Conservation (phyloP, 2,113 vertebrate species). For the Thinocorus orbignyianus region DNA sequence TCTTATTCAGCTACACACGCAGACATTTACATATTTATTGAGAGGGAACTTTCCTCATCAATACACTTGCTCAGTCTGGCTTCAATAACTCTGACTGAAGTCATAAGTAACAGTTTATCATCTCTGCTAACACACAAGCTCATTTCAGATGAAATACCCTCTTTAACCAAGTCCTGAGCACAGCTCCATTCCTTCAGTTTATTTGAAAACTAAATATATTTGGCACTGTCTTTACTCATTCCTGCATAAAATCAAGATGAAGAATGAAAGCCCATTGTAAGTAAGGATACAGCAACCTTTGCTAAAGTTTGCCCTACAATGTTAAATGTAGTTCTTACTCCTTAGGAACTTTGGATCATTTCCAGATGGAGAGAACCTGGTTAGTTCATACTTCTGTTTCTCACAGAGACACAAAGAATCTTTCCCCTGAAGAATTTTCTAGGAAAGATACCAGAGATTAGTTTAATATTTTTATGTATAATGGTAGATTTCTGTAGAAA, state of each 20-base stretch:
- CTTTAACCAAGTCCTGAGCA: background rate
- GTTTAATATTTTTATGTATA: background rate
- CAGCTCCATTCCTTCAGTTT: background rate
- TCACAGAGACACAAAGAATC: background rate
- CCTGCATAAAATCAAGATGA: background rate
- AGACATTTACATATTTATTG: background rate
- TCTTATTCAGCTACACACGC: background rate
- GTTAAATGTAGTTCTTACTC: background rate
- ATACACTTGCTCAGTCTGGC: background rate
- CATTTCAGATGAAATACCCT: background rate
- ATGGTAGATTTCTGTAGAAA: background rate
- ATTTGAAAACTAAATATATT: background rate
- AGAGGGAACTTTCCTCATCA: background rate
- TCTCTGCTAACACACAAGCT: background rate
- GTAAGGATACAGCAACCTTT: background rate
- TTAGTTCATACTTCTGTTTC: background rate
- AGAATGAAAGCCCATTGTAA: background rate
- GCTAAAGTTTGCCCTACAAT: background rate
- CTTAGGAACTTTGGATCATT: background rate
- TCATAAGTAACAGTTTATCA: background rate
- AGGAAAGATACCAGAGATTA: background rate
- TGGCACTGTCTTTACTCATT: background rate
- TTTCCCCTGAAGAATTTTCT: background rate
- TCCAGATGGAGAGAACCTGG: background rate
- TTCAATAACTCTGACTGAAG: slow-evolving; percentile 7